Percentiles rank a stretch among this genome's conserved stretches.
Conservation (phyloP, 2,888 invertebrate genomes). For the Tolmerus cingulatus region DNA sequence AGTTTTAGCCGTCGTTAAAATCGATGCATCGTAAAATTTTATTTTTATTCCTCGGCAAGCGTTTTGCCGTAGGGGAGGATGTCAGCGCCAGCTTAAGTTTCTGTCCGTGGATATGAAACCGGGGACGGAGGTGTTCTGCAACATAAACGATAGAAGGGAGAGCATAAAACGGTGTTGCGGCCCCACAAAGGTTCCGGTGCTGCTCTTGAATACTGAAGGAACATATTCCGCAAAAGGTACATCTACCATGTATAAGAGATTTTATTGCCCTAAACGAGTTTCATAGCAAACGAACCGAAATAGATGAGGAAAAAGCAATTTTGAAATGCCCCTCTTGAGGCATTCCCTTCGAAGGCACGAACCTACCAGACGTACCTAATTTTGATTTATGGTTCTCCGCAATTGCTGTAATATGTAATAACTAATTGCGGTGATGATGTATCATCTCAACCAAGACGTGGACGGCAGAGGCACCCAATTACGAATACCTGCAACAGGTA, state of each 20-base stretch:
- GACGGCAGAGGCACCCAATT: not conserved
- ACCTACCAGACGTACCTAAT: not conserved
- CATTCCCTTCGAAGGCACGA: not conserved
- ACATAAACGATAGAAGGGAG: not conserved
- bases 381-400: not conserved
- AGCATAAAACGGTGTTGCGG: not conserved
- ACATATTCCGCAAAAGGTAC: not conserved
- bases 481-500: not conserved
- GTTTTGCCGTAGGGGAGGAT: not conserved
- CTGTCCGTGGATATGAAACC: constrained; percentile 18
- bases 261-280: constrained; percentile 22
- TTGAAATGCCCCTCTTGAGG: not conserved
- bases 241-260: constrained; percentile 1
- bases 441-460: not conserved
- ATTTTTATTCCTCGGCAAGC: constrained; percentile 1
- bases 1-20: constrained; percentile 20
- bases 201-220: not conserved
- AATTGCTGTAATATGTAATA: not conserved
- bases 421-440: not conserved
- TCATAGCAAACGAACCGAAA: constrained; percentile 24
- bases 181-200: not conserved
- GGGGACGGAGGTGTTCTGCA: not conserved
- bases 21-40: constrained; percentile 25
- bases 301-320: constrained; percentile 18
- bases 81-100: not conserved